Evolutionary conservation across 1,140 invertebrate genomes (phyloP).

Genomic region (Ruditapes philippinarum): DNA sequence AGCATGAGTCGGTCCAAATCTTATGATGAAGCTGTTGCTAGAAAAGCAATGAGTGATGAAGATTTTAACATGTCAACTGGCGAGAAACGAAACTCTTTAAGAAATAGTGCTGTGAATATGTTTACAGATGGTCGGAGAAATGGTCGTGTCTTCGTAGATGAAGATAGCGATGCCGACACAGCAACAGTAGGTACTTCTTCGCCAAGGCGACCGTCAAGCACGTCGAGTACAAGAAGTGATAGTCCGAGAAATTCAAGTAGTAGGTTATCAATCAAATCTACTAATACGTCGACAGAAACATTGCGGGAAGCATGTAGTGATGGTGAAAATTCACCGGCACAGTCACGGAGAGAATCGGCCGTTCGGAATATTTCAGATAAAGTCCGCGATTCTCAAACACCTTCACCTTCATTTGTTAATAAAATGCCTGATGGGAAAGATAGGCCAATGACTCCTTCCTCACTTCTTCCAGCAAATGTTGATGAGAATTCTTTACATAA

Average conservation of each 20-base stretch:
- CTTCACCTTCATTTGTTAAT: neutral
- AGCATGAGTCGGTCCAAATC: conserved; percentile 83
- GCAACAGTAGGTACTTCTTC: conserved; percentile 69
- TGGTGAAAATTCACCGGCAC: conserved; percentile 73
- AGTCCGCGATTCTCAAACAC: conserved; percentile 49
- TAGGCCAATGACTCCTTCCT: neutral
- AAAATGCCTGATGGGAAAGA: neutral
- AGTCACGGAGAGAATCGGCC: conserved; percentile 64
- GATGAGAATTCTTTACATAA: conserved; percentile 52
- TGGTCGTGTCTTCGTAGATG: conserved; percentile 78
- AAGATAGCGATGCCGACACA: conserved; percentile 81
- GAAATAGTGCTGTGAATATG: conserved; percentile 55
- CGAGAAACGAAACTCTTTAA: conserved; percentile 55
- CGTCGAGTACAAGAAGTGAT: conserved; percentile 76
- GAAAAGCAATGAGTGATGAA: conserved; percentile 68
- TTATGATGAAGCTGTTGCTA: conserved; percentile 81
- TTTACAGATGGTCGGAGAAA: conserved; percentile 77
- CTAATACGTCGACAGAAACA: conserved; percentile 84
- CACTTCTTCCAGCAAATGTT: neutral
- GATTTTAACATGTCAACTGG: conserved; percentile 33
- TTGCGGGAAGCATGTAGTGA: conserved; percentile 80
- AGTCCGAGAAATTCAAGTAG: conserved; percentile 80
- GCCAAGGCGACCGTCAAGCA: conserved; percentile 71
- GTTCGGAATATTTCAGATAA: conserved; percentile 39
- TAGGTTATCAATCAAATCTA: conserved; percentile 81